A percentile compares a stretch with the other conserved stretches of the same genome.
Conservation (phyloP, 2,113 vertebrate genomes). For the Ciconia boyciana region DNA sequence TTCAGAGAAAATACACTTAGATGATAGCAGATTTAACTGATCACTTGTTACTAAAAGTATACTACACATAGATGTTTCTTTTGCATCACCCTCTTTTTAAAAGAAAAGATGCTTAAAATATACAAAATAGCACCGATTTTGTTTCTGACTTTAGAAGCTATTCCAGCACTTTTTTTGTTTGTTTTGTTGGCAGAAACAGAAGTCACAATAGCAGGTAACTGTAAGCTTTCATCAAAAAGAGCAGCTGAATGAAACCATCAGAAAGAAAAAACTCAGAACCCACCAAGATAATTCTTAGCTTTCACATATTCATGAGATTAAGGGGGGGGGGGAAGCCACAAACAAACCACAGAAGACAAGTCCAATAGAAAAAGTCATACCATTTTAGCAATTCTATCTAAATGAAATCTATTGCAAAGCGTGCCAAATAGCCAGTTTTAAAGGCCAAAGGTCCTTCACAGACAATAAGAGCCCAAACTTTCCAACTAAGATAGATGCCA, state of each 20-base stretch:
- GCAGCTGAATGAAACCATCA: neutral
- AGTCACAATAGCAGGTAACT: neutral
- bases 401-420: neutral
- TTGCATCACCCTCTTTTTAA: neutral
- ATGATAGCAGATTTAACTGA: neutral
- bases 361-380: neutral
- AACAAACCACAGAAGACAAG: neutral
- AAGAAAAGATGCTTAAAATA: neutral
- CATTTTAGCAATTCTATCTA: neutral
- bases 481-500: accelerated
- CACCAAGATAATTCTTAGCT: neutral
- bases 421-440: neutral
- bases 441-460: neutral
- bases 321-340: neutral
- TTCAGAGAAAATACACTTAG: neutral
- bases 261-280: neutral
- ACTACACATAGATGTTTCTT: neutral
- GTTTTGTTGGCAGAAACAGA: neutral
- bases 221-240: neutral
- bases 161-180: neutral
- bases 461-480: neutral
- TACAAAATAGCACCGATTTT: neutral
- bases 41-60: neutral
- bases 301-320: neutral
- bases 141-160: neutral